A percentile compares a stretch with the other conserved stretches of the same genome.
phyloP scores from a whole-genome alignment of 2,797 vertebrate species.

The Darevskia mixta region DNA sequence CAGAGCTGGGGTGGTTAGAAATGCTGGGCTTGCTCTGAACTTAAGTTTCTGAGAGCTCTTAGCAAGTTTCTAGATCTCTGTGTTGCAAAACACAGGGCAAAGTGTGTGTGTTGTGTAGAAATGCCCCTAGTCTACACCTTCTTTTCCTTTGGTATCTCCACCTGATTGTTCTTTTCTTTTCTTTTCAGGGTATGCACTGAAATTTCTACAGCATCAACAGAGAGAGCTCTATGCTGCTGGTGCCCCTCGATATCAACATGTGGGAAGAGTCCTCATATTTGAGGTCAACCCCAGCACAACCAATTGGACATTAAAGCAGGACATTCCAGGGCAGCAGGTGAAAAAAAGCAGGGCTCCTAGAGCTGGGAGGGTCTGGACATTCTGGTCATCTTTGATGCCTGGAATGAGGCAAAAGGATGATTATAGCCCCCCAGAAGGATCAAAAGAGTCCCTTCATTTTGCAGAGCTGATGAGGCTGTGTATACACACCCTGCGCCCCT shows the following conservation, averaged over 20 bases:
- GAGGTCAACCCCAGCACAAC: not conserved
- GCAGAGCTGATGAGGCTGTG: too few relatives aligned
- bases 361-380: not conserved
- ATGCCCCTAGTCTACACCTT: too few relatives aligned
- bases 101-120: not conserved
- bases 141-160: not conserved
- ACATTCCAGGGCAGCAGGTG: conserved; percentile 80
- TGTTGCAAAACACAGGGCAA: not conserved
- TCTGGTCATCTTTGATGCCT: not conserved
- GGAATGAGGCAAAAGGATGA: not conserved
- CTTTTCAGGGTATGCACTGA: conserved; percentile 81
- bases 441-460: too few relatives aligned
- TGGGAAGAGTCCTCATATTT: conserved; percentile 82
- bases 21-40: not conserved
- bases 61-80: not conserved
- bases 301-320: conserved; percentile 69
- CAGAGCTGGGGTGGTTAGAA: not conserved
- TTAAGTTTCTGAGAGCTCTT: not conserved
- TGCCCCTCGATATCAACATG: conserved; percentile 83
- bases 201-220: conserved; percentile 42
- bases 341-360: not conserved
- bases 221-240: conserved; percentile 75
- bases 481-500: too few relatives aligned
- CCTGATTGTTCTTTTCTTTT: too few relatives aligned
- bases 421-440: too few relatives aligned